A percentile compares a stretch with the other conserved stretches of the same genome.
phyloP scores from a whole-genome alignment of 1,140 invertebrate species.

The Bombus sylvicola region DNA sequence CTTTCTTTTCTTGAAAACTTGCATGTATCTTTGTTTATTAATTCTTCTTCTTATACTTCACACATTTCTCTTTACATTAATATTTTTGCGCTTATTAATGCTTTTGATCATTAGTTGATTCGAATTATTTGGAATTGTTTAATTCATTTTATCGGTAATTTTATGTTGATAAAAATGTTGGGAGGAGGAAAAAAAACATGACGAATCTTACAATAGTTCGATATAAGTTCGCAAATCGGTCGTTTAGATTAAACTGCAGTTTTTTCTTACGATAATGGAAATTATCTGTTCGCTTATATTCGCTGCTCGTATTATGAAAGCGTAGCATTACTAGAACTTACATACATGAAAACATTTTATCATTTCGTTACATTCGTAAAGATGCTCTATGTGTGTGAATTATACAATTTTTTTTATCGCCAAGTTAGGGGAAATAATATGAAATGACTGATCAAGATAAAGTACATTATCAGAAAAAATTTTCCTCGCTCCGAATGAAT shows the following conservation, averaged over 20 bases:
- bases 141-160: not conserved
- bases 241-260: conserved; percentile 7
- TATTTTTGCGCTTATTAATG: not conserved
- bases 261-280: conserved; percentile 1
- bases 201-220: not conserved
- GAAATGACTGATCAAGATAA: not conserved
- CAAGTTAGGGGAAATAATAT: not conserved
- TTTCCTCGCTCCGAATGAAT: not conserved
- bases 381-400: not conserved
- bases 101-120: not conserved
- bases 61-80: not conserved
- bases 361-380: not conserved
- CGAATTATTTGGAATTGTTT: not conserved
- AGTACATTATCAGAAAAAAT: not conserved
- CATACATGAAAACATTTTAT: conserved; percentile 1
- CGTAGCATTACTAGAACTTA: not conserved
- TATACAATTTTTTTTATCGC: not conserved
- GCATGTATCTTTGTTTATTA: not conserved
- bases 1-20: not conserved
- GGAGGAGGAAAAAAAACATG: not conserved
- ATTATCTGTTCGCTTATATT: not conserved
- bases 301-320: conserved; percentile 4
- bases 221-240: not conserved
- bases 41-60: not conserved
- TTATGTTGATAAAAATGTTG: not conserved